phyloP scores from a whole-genome alignment of 2,113 vertebrate genomes.

The Heterochromis multidens region DNA sequence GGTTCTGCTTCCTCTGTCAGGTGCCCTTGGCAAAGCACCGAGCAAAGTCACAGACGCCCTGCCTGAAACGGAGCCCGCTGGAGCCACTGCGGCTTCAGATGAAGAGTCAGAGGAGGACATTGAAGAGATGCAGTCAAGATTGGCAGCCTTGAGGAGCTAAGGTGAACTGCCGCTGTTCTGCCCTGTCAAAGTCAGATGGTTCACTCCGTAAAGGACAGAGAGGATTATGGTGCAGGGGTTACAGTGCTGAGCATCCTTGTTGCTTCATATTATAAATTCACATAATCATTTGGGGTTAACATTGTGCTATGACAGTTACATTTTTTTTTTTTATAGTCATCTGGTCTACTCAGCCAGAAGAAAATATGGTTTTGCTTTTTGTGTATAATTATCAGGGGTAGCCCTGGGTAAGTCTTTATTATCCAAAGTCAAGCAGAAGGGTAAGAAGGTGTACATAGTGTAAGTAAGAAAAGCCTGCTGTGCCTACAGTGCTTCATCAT shows the following conservation, averaged over 20 bases:
- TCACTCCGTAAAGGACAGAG: conserved; percentile 32
- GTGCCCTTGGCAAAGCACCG: conserved; percentile 95
- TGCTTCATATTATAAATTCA: conserved; percentile 19
- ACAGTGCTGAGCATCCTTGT: conserved; percentile 21
- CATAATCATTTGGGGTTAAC: conserved; percentile 47
- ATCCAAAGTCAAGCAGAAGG: conserved; percentile 64
- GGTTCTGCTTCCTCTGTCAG: conserved; percentile 63
- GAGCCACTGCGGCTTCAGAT: conserved; percentile 81
- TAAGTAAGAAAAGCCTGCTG: conserved; percentile 64
- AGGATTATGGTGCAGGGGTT: conserved; percentile 39
- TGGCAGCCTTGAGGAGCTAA: conserved; percentile 92
- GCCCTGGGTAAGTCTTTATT: conserved; percentile 24
- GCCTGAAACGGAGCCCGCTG: conserved; percentile 78
- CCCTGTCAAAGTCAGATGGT: neutral
- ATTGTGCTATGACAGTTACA: conserved; percentile 27
- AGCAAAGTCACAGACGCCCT: conserved; percentile 93
- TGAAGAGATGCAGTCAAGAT: conserved; percentile 93
- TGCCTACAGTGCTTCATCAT: conserved; percentile 57
- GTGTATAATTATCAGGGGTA: conserved; percentile 20
- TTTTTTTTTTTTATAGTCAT: neutral
- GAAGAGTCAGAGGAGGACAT: conserved; percentile 90
- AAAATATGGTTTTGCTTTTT: conserved; percentile 22
- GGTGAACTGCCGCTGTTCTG: neutral
- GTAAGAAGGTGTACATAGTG: conserved; percentile 56
- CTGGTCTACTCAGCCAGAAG: neutral